Conservation (phyloP, 2,888 invertebrate genomes). For the Hesperia comma region DNA sequence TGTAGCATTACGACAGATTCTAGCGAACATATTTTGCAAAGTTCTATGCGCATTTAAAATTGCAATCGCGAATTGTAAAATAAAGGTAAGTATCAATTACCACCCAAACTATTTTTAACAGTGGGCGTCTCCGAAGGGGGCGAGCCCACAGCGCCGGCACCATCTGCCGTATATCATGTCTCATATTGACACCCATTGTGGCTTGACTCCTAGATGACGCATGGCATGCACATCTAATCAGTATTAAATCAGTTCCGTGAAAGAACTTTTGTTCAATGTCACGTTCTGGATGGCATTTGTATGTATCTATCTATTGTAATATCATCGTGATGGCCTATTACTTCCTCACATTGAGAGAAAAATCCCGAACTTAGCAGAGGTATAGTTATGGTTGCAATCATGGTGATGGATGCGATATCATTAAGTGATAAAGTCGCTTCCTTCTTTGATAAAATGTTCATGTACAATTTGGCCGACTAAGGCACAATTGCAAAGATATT, state of each 20-base stretch:
- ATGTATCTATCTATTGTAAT: no score
- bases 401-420: no score
- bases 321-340: no score
- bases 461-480: neutral
- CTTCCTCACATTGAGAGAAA: no score
- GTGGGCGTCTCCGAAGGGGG: constrained; percentile 24
- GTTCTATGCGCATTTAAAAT: no score
- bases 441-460: neutral
- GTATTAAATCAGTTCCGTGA: neutral
- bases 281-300: neutral
- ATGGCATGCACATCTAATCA: neutral
- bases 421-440: no score
- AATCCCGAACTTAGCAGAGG: neutral
- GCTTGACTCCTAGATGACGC: neutral
- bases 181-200: constrained; percentile 10
- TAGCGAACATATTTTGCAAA: no score
- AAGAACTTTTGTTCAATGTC: neutral
- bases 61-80: no score
- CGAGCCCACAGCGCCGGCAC: constrained; percentile 26
- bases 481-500: no score
- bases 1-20: no score
- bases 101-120: constrained; percentile 10
- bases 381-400: no score
- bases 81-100: neutral
- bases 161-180: constrained; percentile 15